Evolutionary conservation across 2,888 invertebrate genomes (phyloP).

Genomic region (Diplazon laetatorius): DNA sequence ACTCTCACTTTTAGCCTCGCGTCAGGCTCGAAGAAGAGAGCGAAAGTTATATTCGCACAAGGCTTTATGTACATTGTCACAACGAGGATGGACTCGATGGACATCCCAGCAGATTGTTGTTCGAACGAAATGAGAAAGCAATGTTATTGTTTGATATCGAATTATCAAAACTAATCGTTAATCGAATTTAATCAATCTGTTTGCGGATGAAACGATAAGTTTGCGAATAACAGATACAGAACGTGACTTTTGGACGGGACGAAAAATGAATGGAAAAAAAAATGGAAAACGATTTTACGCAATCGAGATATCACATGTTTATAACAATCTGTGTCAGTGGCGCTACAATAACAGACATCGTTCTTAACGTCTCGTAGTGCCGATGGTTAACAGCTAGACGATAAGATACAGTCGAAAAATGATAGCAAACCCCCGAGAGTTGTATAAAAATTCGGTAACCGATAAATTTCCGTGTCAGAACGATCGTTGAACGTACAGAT

Average conservation of each 20-base stretch:
- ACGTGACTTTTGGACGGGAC: constrained; percentile 7
- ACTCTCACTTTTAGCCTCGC: constrained; percentile 35
- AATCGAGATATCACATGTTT: background rate
- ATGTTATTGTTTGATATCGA: no score
- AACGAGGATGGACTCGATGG: no score
- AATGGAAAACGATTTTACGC: background rate
- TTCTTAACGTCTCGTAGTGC: background rate
- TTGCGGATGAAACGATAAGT: constrained; percentile 14
- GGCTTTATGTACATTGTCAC: constrained; percentile 13
- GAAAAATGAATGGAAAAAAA: background rate
- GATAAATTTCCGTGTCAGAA: constrained; percentile 45
- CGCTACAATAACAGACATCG: background rate
- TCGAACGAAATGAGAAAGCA: no score
- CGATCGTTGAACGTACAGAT: constrained; percentile 22
- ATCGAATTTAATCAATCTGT: no score
- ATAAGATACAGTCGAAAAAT: constrained; percentile 50
- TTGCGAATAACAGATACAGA: background rate
- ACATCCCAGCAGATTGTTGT: no score
- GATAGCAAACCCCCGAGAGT: constrained; percentile 32
- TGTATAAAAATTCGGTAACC: constrained; percentile 55
- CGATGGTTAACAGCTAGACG: constrained; percentile 22
- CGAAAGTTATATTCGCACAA: background rate
- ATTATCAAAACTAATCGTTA: no score
- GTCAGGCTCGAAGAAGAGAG: constrained; percentile 26
- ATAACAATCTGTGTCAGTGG: background rate